Base-by-base conservation (phyloP, 2,113 vertebrate species). In the Castor canadensis region DNA sequence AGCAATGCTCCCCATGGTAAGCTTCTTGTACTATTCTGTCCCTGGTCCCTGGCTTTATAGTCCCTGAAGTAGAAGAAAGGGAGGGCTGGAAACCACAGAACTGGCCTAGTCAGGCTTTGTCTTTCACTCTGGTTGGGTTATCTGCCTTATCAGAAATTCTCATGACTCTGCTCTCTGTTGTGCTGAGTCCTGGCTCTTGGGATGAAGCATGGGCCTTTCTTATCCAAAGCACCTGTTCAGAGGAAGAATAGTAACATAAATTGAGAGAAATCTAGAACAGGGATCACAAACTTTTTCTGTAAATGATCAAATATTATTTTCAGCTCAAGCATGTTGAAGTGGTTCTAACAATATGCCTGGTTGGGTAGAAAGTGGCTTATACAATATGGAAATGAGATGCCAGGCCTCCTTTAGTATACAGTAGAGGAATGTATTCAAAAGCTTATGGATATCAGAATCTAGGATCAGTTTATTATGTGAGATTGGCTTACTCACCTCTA, bases 91-190 rank as follows among this genome's bases (percentile, higher is more conserved):
- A 93, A 79, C 89, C 86, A 89, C 62, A 87, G 60, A 56, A 40
- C 38, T 45, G 22, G 1, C 52, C 84, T 60, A 13, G n/a, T 32
- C 54, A 66, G 26, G 12, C n/a, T 87, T 32, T 84, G 83, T 54
- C 26, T 72, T 79, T 84, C 38, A 49, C 72, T 73, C n/a, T 35
- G 79, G 64, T 26, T n/a, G 56, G 32, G 28, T 52, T 67, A n/a
- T 79, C 62, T 52, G 72, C 54, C 43, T 87, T 43, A 84, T 96
- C 72, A 93, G 95, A 73, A 40, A 40, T 87, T 95, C 82, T 80
- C 45, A 40, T 49, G 66, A 32, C 20, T 90, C 3, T 87, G 5
- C 40, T 66, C 17, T 91, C 24, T 67, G 6, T 17, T 94, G 22
- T 83, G 62, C 69, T 83, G 35, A 49, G 54, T 58, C 20, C 58